A percentile compares a stretch with the other conserved stretches of the same genome.
Conservation (phyloP, 2,888 invertebrate genomes). For the Prionchulus punctatus region DNA sequence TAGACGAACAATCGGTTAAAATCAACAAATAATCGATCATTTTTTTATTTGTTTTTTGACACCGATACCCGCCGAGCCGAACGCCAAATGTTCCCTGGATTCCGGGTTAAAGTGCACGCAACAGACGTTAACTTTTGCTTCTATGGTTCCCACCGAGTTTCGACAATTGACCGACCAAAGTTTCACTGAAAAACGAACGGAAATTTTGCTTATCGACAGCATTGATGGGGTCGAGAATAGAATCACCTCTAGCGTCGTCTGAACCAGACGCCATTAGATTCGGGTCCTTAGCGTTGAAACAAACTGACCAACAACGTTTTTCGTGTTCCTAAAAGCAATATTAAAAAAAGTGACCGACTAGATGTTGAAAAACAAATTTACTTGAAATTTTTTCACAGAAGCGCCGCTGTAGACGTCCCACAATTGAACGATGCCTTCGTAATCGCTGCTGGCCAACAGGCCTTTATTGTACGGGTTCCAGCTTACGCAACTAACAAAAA, state of each 20-base stretch:
- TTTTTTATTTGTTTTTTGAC: neutral
- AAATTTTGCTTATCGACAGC: neutral
- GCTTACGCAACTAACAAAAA: constrained; percentile 55
- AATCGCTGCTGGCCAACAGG: constrained; percentile 74
- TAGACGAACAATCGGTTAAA: neutral
- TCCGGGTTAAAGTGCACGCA: constrained; percentile 77
- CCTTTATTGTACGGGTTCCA: constrained; percentile 82
- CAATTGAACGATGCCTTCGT: constrained; percentile 77
- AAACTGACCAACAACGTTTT: constrained; percentile 86
- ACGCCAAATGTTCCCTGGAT: constrained; percentile 70
- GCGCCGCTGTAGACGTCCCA: constrained; percentile 56
- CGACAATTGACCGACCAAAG: constrained; percentile 76
- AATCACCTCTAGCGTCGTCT: constrained; percentile 57
- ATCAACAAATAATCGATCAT: neutral
- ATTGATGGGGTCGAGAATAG: neutral
- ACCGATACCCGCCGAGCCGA: constrained; percentile 59
- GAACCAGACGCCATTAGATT: constrained; percentile 75
- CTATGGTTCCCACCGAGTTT: constrained; percentile 66
- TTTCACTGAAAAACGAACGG: constrained; percentile 46
- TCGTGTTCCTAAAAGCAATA: constrained; percentile 60
- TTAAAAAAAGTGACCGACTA: neutral
- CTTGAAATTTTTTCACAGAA: neutral
- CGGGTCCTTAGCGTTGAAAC: constrained; percentile 78
- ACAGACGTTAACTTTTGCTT: constrained; percentile 85
- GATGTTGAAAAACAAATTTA: neutral